Conservation (phyloP, 2,888 invertebrate genomes). For the Acleris laterana region DNA sequence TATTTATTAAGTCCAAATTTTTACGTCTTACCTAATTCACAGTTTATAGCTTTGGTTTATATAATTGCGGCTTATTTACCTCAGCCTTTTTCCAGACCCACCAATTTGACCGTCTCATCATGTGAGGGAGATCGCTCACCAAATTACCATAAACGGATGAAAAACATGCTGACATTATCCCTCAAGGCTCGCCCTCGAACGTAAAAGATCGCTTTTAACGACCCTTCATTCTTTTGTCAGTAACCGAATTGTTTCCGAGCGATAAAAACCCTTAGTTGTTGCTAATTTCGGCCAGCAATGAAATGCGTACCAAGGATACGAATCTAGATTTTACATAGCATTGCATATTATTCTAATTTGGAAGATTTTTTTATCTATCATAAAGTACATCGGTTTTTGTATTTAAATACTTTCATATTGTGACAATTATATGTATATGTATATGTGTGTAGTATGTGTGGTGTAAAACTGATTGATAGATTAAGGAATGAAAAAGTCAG, state of each 20-base stretch:
- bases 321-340: too few species aligned
- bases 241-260: constrained; percentile 47
- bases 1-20: too few species aligned
- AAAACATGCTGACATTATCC: constrained; percentile 48
- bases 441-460: too few species aligned
- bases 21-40: too few species aligned
- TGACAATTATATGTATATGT: too few species aligned
- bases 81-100: constrained; percentile 27
- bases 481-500: too few species aligned
- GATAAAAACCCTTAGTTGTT: constrained; percentile 51
- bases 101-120: constrained; percentile 37
- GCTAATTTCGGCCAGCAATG: constrained; percentile 33
- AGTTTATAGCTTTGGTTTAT: neutral
- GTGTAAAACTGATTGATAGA: too few species aligned
- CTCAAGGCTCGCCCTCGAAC: constrained; percentile 42
- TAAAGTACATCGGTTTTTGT: too few species aligned
- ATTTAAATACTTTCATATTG: too few species aligned
- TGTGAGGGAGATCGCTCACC: constrained; percentile 43
- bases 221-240: constrained; percentile 46
- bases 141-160: constrained; percentile 51
- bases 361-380: too few species aligned
- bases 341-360: too few species aligned
- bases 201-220: constrained; percentile 48
- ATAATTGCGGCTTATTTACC: constrained; percentile 21
- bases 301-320: neutral